Evolutionary conservation across 2,797 vertebrate species (phyloP), one percentile per base, ranked within the genome.

Genomic region (Melanotaenia maccullochi): DNA sequence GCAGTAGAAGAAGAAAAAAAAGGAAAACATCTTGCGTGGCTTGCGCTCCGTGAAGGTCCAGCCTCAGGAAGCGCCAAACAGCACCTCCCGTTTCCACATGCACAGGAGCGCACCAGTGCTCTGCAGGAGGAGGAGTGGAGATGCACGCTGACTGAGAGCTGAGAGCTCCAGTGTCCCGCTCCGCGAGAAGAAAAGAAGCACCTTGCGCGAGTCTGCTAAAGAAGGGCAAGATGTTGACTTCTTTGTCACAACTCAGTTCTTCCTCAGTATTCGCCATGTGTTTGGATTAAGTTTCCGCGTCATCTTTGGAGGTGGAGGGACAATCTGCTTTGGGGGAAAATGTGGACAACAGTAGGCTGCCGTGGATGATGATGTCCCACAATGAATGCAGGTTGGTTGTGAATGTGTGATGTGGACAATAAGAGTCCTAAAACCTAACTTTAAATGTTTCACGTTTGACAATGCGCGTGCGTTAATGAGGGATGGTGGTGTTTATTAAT

Each of bases 381-480:
- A 56, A 95, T 95, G 93, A 94, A 93, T 86, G 76, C 93, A 93
- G 95, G 95, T 95, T 77, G 60, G 90, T 89, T 44, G 22, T 3
- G 0, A 0, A 24, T 60, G 0, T 13, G 40, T 57, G 16, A 42
- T 66, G 22, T 9, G 57, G 1, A 18, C 42, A 61, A 38, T 11
- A 57, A 58, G 12, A 28, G 47, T 62, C 18, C 9, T 40, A 8
- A 60, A 47, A 32, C 5, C 3, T 33, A 78, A 87, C 76, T 85
- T 85, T 58, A 33, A 25, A 51, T 47, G 57, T 58, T 33, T 33
- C 7, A 33, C 6, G 32, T 33, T 33, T 33, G 32, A 33, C 32
- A 33, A 33, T 33, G 32, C 9, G 11, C 35, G 20, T 33, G 13
- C n/a, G 32, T 56, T 54, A 5, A 11, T 59, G 25, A 20, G 8